Evolutionary conservation across 2,888 invertebrate genomes (phyloP).

Genomic region (Drosophila merina): DNA sequence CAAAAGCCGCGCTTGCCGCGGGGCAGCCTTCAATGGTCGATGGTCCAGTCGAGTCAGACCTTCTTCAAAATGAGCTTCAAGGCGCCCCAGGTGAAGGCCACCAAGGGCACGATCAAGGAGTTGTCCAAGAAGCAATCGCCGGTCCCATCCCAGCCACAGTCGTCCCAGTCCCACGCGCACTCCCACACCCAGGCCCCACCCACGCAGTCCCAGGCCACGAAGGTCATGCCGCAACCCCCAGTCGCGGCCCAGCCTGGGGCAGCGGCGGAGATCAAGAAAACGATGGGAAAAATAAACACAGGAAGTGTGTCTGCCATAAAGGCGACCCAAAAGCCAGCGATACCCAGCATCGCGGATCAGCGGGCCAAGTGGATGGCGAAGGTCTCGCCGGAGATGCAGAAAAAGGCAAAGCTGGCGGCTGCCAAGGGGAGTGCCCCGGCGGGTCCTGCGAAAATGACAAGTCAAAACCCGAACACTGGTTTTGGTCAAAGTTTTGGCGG

Average conservation of each 20-base stretch:
- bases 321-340: not conserved
- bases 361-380: slow-evolving; percentile 72
- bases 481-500: slow-evolving; percentile 4
- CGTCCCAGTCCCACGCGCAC: not conserved
- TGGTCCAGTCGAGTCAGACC: slow-evolving; percentile 15
- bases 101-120: slow-evolving; percentile 15
- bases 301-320: not conserved
- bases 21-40: not conserved
- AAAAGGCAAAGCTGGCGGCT: slow-evolving; percentile 24
- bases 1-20: not conserved
- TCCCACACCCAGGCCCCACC: not conserved
- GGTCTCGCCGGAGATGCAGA: slow-evolving; percentile 49
- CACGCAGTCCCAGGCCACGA: not conserved
- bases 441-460: not conserved
- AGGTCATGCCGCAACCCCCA: not conserved
- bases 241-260: not conserved
- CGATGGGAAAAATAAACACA: not conserved
- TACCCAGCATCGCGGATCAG: slow-evolving; percentile 49
- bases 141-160: not conserved
- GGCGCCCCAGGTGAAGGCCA: slow-evolving; percentile 2
- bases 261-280: not conserved
- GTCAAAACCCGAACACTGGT: slow-evolving; percentile 1
- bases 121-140: slow-evolving; percentile 13
- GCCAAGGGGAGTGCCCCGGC: not conserved
- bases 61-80: slow-evolving; percentile 59